Base-by-base conservation (phyloP, 2,113 vertebrate genomes). In the Erpornis zantholeuca region DNA sequence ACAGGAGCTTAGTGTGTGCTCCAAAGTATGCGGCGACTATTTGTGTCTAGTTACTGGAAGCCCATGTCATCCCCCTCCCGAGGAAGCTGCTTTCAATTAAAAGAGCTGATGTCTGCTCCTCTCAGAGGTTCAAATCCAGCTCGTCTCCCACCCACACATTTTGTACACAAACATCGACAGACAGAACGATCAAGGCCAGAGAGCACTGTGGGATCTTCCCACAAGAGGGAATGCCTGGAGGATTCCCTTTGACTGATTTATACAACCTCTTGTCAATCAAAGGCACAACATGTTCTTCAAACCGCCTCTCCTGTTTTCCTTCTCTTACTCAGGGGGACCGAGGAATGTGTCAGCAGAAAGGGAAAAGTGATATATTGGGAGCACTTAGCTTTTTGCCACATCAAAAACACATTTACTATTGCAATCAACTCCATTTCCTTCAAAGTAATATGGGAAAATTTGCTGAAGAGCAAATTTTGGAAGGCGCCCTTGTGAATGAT, bases 61-160 rank as follows among this genome's bases (percentile, higher is more conserved):
- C 57, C 49, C 86, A 60, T 84, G 75, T 75, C 87, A 54, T 92
- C 86, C 83, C 69, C 91, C 94, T 90, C 90, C 88, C 77, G 84
- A 36, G 63, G 97, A 97, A 96, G 95, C 98, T 98, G 97, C 96
- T 98, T 98, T 97, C 97, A 98, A 97, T 98, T 98, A 98, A 79
- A 97, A 91, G 77, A 97, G 95, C 94, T 97, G 72, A 96, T 96
- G 97, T 93, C 97, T 97, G 95, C 96, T 97, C 95, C 93, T 98
- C 96, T 96, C 31, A 5, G 96, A 97, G 96, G 87, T 97, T 98
- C 61, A 94, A 98, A 98, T 97, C 96, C 96, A 96, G 96, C 95
- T 97, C 49, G 54, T 98, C 96, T 98, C 96, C 97, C 95, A 97
- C 97, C 97, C 97, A 98, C 97, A 97, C 97, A 95, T 80, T 85